Percentiles rank a stretch among this genome's conserved stretches.
Evolutionary conservation across 2,113 vertebrate genomes (phyloP).

Genomic region (Chroicocephalus ridibundus): DNA sequence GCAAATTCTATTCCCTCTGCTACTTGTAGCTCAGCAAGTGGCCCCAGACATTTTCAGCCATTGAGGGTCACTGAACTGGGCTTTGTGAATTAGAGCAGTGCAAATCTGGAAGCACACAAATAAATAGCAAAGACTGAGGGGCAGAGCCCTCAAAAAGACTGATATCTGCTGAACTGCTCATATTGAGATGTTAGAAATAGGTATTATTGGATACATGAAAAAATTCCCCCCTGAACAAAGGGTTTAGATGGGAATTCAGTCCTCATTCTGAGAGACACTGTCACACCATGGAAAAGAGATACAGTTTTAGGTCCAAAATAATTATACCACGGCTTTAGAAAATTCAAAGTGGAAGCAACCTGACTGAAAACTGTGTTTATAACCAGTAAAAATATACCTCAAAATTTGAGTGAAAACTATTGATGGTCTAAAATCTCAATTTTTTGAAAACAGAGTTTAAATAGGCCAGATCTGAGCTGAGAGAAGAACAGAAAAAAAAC

Average conservation of each 20-base stretch:
- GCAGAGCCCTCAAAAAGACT: not conserved
- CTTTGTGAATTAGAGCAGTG: not conserved
- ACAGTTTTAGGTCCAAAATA: not conserved
- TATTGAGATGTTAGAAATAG: not conserved
- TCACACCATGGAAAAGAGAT: not conserved
- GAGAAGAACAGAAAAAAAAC: not conserved
- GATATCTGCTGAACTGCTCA: not conserved
- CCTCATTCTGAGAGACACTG: not conserved
- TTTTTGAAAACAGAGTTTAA: not conserved
- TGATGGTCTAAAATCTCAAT: not conserved
- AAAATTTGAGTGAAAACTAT: not conserved
- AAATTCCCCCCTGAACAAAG: not conserved
- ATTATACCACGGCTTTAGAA: not conserved
- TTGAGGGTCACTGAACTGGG: not conserved
- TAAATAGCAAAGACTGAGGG: not conserved
- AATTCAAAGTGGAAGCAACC: not conserved
- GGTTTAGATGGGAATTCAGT: not conserved
- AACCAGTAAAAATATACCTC: not conserved
- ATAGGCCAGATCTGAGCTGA: conserved; percentile 36
- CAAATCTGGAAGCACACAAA: not conserved
- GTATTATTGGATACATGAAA: not conserved
- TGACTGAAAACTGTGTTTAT: not conserved
- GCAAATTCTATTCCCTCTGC: not conserved
- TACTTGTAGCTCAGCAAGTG: not conserved
- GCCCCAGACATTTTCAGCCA: not conserved